Percentiles rank a stretch among this genome's conserved stretches.
Conservation (phyloP, 2,888 invertebrate genomes). For the Sphinx pinastri region DNA sequence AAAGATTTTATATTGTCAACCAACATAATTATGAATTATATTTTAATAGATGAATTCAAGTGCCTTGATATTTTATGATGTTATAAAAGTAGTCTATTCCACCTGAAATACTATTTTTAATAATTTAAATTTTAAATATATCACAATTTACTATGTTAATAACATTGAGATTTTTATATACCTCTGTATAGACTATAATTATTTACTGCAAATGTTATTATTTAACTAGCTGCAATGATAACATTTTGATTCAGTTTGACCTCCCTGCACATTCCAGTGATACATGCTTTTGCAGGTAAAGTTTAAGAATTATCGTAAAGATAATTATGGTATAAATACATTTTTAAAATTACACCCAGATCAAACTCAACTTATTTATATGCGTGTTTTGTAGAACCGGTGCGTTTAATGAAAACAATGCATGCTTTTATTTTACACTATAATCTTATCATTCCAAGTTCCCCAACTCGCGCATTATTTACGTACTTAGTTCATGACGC, state of each 20-base stretch:
- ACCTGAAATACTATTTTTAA: conserved; percentile 29
- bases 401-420: neutral
- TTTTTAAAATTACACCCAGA: neutral
- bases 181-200: conserved; percentile 32
- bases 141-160: conserved; percentile 33
- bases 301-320: neutral
- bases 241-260: conserved; percentile 29
- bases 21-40: neutral
- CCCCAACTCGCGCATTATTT: conserved; percentile 32
- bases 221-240: neutral
- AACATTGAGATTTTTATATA: conserved; percentile 42
- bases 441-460: conserved; percentile 49
- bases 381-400: too few species aligned
- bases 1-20: neutral
- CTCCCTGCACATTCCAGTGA: conserved; percentile 40
- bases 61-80: conserved; percentile 34
- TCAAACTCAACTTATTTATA: neutral
- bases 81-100: conserved; percentile 29
- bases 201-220: conserved; percentile 6
- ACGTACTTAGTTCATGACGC: conserved; percentile 48
- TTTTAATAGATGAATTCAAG: conserved; percentile 12
- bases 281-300: conserved; percentile 21
- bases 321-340: neutral
- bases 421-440: conserved; percentile 10
- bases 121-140: conserved; percentile 28